A percentile compares a stretch with the other conserved stretches of the same genome.
phyloP scores from a whole-genome alignment of 2,888 invertebrate species.

The Cremastobaeus sp. region DNA sequence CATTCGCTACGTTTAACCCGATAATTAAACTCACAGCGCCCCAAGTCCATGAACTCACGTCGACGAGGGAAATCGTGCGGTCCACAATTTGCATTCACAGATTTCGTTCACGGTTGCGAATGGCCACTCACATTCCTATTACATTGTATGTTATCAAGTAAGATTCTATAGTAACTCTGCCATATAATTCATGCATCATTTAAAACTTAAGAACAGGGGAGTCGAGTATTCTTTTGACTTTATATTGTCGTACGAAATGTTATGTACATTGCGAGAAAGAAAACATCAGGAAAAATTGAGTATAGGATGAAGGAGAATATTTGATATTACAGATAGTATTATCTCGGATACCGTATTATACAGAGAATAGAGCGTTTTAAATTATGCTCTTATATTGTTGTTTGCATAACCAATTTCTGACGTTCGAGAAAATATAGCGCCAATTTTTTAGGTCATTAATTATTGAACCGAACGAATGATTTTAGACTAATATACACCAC shows the following conservation, averaged over 20 bases:
- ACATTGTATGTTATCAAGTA: constrained; percentile 16
- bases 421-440: no score
- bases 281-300: no score
- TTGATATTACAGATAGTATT: no score
- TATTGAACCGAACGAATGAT: no score
- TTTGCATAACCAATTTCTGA: no score
- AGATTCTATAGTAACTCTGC: constrained; percentile 17
- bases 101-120: constrained; percentile 67
- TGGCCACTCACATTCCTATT: constrained; percentile 49
- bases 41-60: constrained; percentile 62
- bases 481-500: no score
- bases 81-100: constrained; percentile 74
- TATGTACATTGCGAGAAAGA: no score
- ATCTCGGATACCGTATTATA: no score
- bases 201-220: constrained; percentile 8
- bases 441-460: no score
- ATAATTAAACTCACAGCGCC: constrained; percentile 75
- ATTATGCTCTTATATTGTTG: no score
- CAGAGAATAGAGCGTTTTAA: no score
- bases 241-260: no score
- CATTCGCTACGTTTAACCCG: constrained; percentile 78
- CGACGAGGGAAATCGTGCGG: constrained; percentile 75
- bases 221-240: constrained; percentile 1
- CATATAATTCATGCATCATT: constrained; percentile 27
- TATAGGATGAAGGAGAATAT: neutral